Evolutionary conservation across 2,797 vertebrate species (phyloP), one percentile per base, ranked within the genome.

Genomic region (Dendrocincla fuliginosa): DNA sequence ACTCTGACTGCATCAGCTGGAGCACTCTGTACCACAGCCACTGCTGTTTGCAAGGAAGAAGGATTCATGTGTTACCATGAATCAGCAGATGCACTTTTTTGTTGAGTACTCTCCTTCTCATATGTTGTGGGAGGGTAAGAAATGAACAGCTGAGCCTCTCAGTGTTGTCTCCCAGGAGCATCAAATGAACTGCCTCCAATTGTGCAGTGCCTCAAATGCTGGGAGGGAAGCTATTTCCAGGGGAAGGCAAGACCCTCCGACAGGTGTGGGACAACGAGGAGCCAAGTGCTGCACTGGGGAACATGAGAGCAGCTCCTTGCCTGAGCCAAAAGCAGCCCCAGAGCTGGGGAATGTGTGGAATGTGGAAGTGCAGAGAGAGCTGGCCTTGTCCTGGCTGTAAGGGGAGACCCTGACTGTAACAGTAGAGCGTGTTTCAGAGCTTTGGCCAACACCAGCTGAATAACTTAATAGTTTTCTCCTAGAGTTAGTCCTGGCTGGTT

Each of bases 231-330:
- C 70, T 94, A 33, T 93, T 86, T 90, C 57, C 55, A 79, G 91
- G 87, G 84, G 73, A 61, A 93, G 61, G 13, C 87, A 73, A 86
- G 55, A 32, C 80, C 61, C 74, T 64, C 79, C 1, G 8, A 95
- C 96, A 97, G 95, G 90, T 96, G 96, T 86, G 87, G 88, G 95
- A 96, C 95, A 94, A 44, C 25, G 15, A 65, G 93, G 92, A 97
- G 91, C 91, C 95, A 59, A 61, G 81, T 67, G 10, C 53, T 37
- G 74, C 32, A 1, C 76, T 53, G 79, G 1, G 47, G 42, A 87
- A 92, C 53, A 4, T 47, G 47, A 85, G 79, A 95, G 83, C 73
- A 9, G 20, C 85, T 85, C 71, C 60, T 80, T 0, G 15, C 64
- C 74, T 16, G 41, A 41, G 79, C 89, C 8, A 7, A 60, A 92